Evolutionary conservation across 1,140 invertebrate genomes (phyloP).

Genomic region (Ericerus pela): DNA sequence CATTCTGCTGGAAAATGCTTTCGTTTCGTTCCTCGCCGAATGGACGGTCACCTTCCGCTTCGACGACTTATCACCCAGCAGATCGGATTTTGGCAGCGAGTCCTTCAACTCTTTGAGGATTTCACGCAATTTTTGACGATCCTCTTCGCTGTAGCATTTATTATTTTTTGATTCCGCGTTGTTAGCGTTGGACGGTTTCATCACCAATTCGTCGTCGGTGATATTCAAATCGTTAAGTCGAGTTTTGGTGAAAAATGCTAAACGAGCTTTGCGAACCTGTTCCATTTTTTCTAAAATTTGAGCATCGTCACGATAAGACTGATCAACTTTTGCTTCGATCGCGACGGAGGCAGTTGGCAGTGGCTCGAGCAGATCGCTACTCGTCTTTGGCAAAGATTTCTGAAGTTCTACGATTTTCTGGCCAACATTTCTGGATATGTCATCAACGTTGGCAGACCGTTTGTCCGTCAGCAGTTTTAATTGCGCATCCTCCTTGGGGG

Average conservation of each 20-base stretch:
- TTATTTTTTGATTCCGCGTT: constrained; percentile 15
- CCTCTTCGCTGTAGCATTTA: constrained; percentile 32
- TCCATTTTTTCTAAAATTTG: constrained; percentile 22
- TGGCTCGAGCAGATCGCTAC: background rate
- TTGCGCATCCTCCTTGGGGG: background rate
- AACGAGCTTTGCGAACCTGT: constrained; percentile 29
- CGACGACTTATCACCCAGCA: background rate
- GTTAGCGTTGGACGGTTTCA: constrained; percentile 9
- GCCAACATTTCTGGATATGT: too few relatives aligned
- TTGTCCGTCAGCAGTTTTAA: background rate
- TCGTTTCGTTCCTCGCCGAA: background rate
- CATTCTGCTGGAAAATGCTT: background rate
- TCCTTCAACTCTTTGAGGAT: constrained; percentile 51
- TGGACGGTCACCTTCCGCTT: background rate
- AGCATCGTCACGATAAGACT: too few relatives aligned
- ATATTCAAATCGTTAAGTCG: constrained; percentile 2
- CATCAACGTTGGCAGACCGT: background rate
- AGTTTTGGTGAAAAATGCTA: constrained; percentile 29
- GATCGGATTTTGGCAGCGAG: constrained; percentile 35
- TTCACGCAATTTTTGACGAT: constrained; percentile 39
- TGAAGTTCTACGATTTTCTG: background rate
- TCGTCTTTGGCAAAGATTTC: background rate
- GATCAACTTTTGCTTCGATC: background rate
- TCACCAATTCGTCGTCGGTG: constrained; percentile 17
- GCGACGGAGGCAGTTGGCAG: background rate